Evolutionary conservation across 2,113 vertebrate genomes (phyloP), one percentile per base, ranked within the genome.

Genomic region (Pheucticus melanocephalus): DNA sequence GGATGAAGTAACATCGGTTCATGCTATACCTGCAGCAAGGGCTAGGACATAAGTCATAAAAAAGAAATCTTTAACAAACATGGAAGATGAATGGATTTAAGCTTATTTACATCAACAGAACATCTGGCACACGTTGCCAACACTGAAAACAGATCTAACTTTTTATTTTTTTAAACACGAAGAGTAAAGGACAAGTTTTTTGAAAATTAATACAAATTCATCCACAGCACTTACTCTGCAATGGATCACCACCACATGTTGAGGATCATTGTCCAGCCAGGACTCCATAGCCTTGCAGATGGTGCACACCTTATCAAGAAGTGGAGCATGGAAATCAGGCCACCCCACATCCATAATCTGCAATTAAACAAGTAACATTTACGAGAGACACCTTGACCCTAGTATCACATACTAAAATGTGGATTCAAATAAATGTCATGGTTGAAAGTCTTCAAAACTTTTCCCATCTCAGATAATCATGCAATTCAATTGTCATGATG

Each of bases 251-350:
- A 98, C 99, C 80, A 99, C 99, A 0, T 99, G 99, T 19, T 99
- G 98, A 19, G 98, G 98, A 96, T 99, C 98, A 1, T 88, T 98
- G 89, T 99, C 99, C 65, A 99, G 97, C 99, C 99, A 99, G n/a
- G 98, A 98, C 97, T 99, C 99, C 98, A 99, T 99, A 44, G 99
- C 98, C 97, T 99, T 99, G 94, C 99, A 99, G 92, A 99, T 99
- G 92, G 98, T 99, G 92, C 99, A 99, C 97, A 99, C 98, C 96
- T 99, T 99, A 94, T 99, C 98, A 24, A 99, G 98, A 44, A 99
- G 99, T 0, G 99, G 99, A 8, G 99, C 99, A 5, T 99, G 99
- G 50, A 99, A 97, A 94, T 99, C 99, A 3, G 99, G 99, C 99
- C 99, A 99, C 47, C 99, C 99, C 23, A 98, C 98, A 83, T 99